phyloP scores from a whole-genome alignment of 2,888 invertebrate species.

The Atherix ibis region DNA sequence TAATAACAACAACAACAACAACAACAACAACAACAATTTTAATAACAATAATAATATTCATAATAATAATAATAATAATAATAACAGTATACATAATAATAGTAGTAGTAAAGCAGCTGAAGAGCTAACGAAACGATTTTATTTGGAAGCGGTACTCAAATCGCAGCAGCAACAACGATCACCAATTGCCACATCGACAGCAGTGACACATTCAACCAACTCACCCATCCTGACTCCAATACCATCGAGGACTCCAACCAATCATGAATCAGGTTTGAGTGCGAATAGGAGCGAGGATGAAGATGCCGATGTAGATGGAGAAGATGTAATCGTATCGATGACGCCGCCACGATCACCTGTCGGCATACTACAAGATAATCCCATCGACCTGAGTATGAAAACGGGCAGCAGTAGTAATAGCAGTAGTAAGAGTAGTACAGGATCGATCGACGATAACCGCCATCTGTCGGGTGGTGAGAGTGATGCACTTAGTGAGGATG shows the following conservation, averaged over 20 bases:
- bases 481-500: slow-evolving; percentile 13
- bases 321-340: slow-evolving; percentile 37
- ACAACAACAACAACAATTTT: slow-evolving; percentile 16
- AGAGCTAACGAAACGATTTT: slow-evolving; percentile 52
- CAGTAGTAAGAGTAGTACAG: slow-evolving; percentile 22
- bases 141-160: slow-evolving; percentile 57
- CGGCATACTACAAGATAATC: slow-evolving; percentile 47
- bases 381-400: slow-evolving; percentile 67
- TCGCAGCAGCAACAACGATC: slow-evolving; percentile 44
- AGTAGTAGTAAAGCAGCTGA: slow-evolving; percentile 39
- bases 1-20: slow-evolving; percentile 9
- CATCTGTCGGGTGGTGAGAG: slow-evolving; percentile 16
- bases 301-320: slow-evolving; percentile 30
- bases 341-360: slow-evolving; percentile 37
- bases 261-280: slow-evolving; percentile 8
- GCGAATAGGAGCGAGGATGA: slow-evolving; percentile 33
- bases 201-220: slow-evolving; percentile 12
- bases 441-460: slow-evolving; percentile 18
- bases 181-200: slow-evolving; percentile 16
- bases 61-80: slow-evolving; percentile 18
- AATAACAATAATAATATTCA: slow-evolving; percentile 19
- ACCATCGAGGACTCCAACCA: slow-evolving; percentile 19
- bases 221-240: slow-evolving; percentile 15
- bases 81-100: slow-evolving; percentile 34
- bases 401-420: slow-evolving; percentile 43